Percentiles rank a stretch among this genome's conserved stretches.
Conservation (phyloP, 2,888 invertebrate genomes). For the Troides aeacus region DNA sequence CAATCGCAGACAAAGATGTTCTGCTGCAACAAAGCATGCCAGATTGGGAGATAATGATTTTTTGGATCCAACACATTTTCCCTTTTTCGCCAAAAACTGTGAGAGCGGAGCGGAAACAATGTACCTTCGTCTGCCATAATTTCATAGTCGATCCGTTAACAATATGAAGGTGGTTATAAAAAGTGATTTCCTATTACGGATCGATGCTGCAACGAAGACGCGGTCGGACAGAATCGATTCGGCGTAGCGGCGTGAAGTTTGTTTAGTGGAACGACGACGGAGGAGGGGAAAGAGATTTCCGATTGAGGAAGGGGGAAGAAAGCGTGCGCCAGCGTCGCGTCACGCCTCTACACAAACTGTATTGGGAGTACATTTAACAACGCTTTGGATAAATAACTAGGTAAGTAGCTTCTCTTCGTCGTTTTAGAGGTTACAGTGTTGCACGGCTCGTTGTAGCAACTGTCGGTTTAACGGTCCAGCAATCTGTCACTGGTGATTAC, state of each 20-base stretch:
- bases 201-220: conserved; percentile 61
- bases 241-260: conserved; percentile 73
- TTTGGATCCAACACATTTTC: conserved; percentile 62
- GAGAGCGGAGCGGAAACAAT: conserved; percentile 66
- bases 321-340: conserved; percentile 55
- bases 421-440: conserved; percentile 39
- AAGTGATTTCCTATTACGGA: conserved; percentile 71
- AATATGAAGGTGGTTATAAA: conserved; percentile 64
- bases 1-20: conserved; percentile 75
- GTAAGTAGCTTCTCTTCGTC: conserved; percentile 42
- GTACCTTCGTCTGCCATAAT: conserved; percentile 60
- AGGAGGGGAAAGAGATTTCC: conserved; percentile 32
- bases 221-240: conserved; percentile 74
- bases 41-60: conserved; percentile 62
- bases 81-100: conserved; percentile 51
- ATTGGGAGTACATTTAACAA: conserved; percentile 57
- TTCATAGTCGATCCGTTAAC: conserved; percentile 73
- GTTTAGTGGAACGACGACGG: conserved; percentile 73
- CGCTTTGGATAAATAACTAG: conserved; percentile 55
- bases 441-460: conserved; percentile 37
- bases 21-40: conserved; percentile 73
- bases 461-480: conserved; percentile 50
- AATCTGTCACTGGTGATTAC: conserved; percentile 40
- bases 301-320: conserved; percentile 31
- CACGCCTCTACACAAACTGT: conserved; percentile 51